Percentiles rank a stretch among this genome's conserved stretches.
Conservation (phyloP, 2,797 vertebrate species). For the Chelidonichthys spinosus region DNA sequence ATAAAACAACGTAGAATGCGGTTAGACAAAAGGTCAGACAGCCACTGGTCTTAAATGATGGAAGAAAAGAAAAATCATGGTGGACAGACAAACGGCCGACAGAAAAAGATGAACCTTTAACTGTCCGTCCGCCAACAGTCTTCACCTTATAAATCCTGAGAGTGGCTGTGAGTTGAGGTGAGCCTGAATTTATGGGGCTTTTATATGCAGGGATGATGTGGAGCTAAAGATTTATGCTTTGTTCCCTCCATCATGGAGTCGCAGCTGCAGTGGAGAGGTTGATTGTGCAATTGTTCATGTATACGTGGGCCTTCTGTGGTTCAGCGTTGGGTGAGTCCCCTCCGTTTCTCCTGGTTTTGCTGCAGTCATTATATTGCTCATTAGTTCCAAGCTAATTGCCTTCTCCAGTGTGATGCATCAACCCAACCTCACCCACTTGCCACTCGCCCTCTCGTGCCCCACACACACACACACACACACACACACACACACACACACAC, state of each 20-base stretch:
- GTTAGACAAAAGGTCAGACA: not conserved
- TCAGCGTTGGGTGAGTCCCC: slow-evolving; percentile 44
- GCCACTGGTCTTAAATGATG: slow-evolving; percentile 1
- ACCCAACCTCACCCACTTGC: slow-evolving; percentile 19
- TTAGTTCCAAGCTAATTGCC: slow-evolving; percentile 74
- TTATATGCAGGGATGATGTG: slow-evolving; percentile 52
- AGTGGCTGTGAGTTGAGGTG: slow-evolving; percentile 16
- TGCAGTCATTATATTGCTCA: slow-evolving; percentile 73
- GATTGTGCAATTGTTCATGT: slow-evolving; percentile 16
- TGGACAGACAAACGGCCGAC: slow-evolving; percentile 11
- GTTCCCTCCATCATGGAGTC: slow-evolving; percentile 30
- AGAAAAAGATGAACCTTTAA: slow-evolving; percentile 31
- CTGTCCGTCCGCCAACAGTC: slow-evolving; percentile 4
- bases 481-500: not conserved
- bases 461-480: slow-evolving; percentile 6
- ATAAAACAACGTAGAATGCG: not conserved
- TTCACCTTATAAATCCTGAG: slow-evolving; percentile 42
- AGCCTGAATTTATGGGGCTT: slow-evolving; percentile 58
- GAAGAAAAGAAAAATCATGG: not conserved
- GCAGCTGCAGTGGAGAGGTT: slow-evolving; percentile 22
- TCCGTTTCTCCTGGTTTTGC: slow-evolving; percentile 51
- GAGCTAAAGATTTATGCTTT: slow-evolving; percentile 54
- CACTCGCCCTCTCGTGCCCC: slow-evolving; percentile 10
- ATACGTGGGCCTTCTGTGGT: slow-evolving; percentile 28
- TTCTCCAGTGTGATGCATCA: slow-evolving; percentile 49